Evolutionary conservation across 2,113 vertebrate genomes (phyloP).

Genomic region (Heterocephalus glaber): DNA sequence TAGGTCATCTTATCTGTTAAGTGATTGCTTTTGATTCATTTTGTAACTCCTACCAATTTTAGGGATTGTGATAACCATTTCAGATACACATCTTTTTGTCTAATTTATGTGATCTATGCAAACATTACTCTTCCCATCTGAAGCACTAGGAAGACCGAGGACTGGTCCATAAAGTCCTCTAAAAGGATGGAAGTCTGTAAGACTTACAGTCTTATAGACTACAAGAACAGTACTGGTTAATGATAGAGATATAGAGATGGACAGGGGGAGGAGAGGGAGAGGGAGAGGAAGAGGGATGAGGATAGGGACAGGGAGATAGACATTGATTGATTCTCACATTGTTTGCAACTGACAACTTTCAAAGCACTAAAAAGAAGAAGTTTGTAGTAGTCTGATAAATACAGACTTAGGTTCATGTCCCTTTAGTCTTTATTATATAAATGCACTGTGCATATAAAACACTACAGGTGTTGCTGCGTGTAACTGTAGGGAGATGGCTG

Average conservation of each 20-base stretch:
- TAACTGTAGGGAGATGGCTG: neutral
- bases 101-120: slow-evolving; percentile 52
- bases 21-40: slow-evolving; percentile 72
- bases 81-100: slow-evolving; percentile 44
- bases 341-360: neutral
- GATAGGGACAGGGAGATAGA: neutral
- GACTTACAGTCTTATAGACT: neutral
- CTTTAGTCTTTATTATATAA: neutral
- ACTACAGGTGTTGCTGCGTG: neutral
- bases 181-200: slow-evolving; percentile 14
- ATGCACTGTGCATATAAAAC: neutral
- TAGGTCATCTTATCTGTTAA: slow-evolving; percentile 68
- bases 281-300: neutral
- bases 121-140: slow-evolving; percentile 70
- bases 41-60: slow-evolving; percentile 70
- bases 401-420: neutral
- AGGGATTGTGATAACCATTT: slow-evolving; percentile 71
- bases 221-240: neutral
- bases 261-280: too few relatives aligned
- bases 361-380: neutral
- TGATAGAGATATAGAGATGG: neutral
- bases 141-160: neutral
- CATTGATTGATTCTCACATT: neutral
- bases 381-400: neutral
- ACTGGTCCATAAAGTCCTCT: neutral